Evolutionary conservation across 2,888 invertebrate species (phyloP).

Genomic region (Candidula unifasciata): DNA sequence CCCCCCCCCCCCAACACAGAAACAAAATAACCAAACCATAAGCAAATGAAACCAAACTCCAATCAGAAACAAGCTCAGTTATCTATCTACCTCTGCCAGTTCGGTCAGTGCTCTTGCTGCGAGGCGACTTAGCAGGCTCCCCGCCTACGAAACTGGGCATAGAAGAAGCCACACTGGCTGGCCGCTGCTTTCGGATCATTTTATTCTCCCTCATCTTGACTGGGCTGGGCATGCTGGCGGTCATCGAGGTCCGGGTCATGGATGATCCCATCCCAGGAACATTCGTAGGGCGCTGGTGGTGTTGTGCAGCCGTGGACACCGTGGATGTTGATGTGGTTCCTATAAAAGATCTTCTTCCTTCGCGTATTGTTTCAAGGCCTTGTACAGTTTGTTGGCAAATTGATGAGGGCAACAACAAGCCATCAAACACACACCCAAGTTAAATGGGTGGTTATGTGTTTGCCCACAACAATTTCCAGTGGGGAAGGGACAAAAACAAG

Average conservation of each 20-base stretch:
- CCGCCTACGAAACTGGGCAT: slow-evolving; percentile 69
- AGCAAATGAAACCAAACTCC: neutral
- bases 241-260: slow-evolving; percentile 53
- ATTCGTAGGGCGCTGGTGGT: slow-evolving; percentile 54
- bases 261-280: slow-evolving; percentile 17
- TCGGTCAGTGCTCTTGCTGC: slow-evolving; percentile 71
- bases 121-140: slow-evolving; percentile 61
- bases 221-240: slow-evolving; percentile 55
- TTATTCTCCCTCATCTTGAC: slow-evolving; percentile 67
- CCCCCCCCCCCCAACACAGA: neutral
- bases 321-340: slow-evolving; percentile 62
- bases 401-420: slow-evolving; percentile 16
- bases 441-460: slow-evolving; percentile 16
- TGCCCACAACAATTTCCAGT: slow-evolving; percentile 16
- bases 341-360: slow-evolving; percentile 74
- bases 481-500: slow-evolving; percentile 42
- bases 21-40: neutral
- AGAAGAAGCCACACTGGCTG: slow-evolving; percentile 71
- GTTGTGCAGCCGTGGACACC: slow-evolving; percentile 9
- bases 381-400: slow-evolving; percentile 7
- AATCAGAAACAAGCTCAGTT: neutral
- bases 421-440: slow-evolving; percentile 2
- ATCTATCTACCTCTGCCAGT: slow-evolving; percentile 58
- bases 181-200: slow-evolving; percentile 69
- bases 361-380: slow-evolving; percentile 73